Evolutionary conservation across 2,888 invertebrate genomes (phyloP), one percentile per base, ranked within the genome.

Genomic region (Amiota communis): DNA sequence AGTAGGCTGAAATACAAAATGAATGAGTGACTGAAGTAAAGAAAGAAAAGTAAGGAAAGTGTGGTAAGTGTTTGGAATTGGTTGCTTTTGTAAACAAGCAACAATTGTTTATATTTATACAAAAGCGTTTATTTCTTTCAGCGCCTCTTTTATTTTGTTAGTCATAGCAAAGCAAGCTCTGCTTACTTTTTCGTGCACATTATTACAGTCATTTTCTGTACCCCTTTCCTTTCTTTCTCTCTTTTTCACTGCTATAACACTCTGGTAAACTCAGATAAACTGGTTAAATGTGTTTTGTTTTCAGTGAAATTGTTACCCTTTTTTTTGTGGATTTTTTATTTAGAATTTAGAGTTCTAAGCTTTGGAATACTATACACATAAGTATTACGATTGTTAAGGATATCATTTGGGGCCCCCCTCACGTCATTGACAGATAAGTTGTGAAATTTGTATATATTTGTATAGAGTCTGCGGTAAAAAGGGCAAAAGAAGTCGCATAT

Each of bases 61-160:
- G 36, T 6, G 36, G 36, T 36, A 36, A 36, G 36, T 36, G 36
- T 36, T 36, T 36, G 36, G 4, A 36, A 36, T 2, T 36, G 59
- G 53, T 48, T 56, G 57, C 13, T 48, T 48, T 63, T 61, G 15
- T 49, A 13, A 61, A 65, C 53, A 70, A 13, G 73, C 65, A 73
- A 64, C 73, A 73, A 70, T 73, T 73, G 70, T 73, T 70, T 57
- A 64, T 65, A 48, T 73, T 70, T 70, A 53, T 59, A 47, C 70
- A 70, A 56, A 57, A 64, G 70, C 61, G 23, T 56, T 68, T 68
- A n/a, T 59, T 61, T 36, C 36, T 69, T 57, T 64, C 47, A 8
- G 13, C 70, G 59, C 36, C 48, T 70, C 47, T 69, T 47, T 47
- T 15, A 20, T 70, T 49, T 6, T 36, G 36, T 36, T 36, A 36